phyloP scores from a whole-genome alignment of 2,888 invertebrate species.

The Penaeus monodon region DNA sequence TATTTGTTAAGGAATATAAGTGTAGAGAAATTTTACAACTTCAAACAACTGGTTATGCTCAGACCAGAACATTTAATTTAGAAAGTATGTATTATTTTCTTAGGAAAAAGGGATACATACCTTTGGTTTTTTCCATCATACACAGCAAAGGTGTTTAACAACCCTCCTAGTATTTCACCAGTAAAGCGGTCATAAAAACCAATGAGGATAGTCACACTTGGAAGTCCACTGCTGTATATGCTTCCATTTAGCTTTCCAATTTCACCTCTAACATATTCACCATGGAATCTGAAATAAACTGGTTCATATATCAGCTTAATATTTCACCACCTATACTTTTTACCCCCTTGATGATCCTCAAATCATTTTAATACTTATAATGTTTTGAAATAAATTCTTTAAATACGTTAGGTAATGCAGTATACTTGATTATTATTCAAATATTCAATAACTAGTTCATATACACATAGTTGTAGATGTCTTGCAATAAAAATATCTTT shows the following conservation, averaged over 20 bases:
- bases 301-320: background rate
- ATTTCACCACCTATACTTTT: too few relatives aligned
- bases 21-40: too few relatives aligned
- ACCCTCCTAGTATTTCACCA: conserved; percentile 84
- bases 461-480: too few relatives aligned
- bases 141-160: conserved; percentile 84
- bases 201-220: conserved; percentile 91
- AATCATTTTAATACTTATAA: too few relatives aligned
- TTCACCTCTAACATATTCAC: conserved; percentile 51
- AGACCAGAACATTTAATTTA: background rate
- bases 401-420: too few relatives aligned
- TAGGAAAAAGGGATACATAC: background rate
- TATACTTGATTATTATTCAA: too few relatives aligned
- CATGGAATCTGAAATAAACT: conserved; percentile 40
- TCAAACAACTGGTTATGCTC: background rate
- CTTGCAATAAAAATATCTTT: too few relatives aligned
- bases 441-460: too few relatives aligned
- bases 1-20: too few relatives aligned
- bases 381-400: too few relatives aligned
- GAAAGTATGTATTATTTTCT: background rate
- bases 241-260: background rate
- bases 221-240: conserved; percentile 76
- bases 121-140: conserved; percentile 40
- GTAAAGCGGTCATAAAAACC: conserved; percentile 82
- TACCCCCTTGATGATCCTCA: too few relatives aligned